A percentile compares a stretch with the other conserved stretches of the same genome.
Evolutionary conservation across 2,888 invertebrate genomes (phyloP).

Genomic region (Cremastinae sp.): DNA sequence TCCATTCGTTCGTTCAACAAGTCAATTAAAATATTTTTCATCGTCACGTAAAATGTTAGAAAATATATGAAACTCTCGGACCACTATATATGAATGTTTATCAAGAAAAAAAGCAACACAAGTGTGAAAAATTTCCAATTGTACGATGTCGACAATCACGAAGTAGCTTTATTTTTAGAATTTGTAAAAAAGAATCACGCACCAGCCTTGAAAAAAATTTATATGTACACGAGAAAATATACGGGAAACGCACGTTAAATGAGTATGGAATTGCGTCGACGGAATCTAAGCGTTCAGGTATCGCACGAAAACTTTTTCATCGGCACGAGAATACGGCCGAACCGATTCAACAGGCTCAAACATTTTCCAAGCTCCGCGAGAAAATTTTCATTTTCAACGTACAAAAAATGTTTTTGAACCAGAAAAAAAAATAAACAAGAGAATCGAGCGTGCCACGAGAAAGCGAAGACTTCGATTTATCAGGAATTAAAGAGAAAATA

Average conservation of each 20-base stretch:
- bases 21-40: background rate
- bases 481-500: slow-evolving; percentile 16
- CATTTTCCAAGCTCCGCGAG: background rate
- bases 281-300: too few relatives aligned
- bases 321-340: too few relatives aligned
- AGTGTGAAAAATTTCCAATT: slow-evolving; percentile 6
- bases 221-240: background rate
- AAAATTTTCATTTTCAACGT: background rate
- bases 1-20: slow-evolving; percentile 17
- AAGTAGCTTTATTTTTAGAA: slow-evolving; percentile 59
- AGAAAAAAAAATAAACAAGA: slow-evolving; percentile 12
- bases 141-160: slow-evolving; percentile 58
- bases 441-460: background rate
- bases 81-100: slow-evolving; percentile 12
- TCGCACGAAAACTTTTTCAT: background rate
- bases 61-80: slow-evolving; percentile 32
- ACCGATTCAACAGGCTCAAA: too few relatives aligned
- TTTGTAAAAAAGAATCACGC: slow-evolving; percentile 25
- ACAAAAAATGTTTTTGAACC: background rate
- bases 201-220: slow-evolving; percentile 41
- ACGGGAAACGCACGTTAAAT: background rate
- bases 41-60: background rate
- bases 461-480: background rate
- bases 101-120: background rate
- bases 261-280: slow-evolving; percentile 10